Conservation (phyloP, 2,888 invertebrate genomes). For the Aleiodes testaceus region DNA sequence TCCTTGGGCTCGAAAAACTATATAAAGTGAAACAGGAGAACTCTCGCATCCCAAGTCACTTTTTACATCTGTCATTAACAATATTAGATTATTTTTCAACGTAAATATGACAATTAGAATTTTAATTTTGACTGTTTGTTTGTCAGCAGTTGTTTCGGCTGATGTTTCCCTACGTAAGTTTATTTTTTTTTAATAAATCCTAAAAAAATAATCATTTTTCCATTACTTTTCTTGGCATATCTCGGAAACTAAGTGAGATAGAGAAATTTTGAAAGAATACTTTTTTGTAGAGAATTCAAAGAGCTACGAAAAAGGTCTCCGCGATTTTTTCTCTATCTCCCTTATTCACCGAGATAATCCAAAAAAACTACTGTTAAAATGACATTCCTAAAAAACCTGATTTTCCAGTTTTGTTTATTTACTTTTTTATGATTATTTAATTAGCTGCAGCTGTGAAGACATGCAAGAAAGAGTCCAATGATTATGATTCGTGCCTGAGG, state of each 20-base stretch:
- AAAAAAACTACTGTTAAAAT: neutral
- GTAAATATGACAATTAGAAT: constrained; percentile 59
- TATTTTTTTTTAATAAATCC: neutral
- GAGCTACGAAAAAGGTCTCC: too few species aligned
- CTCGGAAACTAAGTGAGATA: too few species aligned
- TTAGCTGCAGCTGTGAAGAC: constrained; percentile 61
- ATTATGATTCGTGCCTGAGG: constrained; percentile 68
- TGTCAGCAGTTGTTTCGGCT: constrained; percentile 51
- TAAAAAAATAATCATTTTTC: neutral
- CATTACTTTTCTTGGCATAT: neutral
- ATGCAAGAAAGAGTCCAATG: constrained; percentile 62
- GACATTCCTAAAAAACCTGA: neutral
- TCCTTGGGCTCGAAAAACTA: constrained; percentile 70
- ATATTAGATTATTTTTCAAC: constrained; percentile 41
- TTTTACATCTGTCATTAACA: constrained; percentile 23
- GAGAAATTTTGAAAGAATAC: too few species aligned
- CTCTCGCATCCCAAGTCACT: constrained; percentile 59
- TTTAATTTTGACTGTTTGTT: constrained; percentile 49
- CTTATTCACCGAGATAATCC: neutral
- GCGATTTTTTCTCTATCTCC: neutral
- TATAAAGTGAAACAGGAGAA: constrained; percentile 68
- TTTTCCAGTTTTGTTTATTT: constrained; percentile 19
- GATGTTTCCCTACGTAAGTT: constrained; percentile 62
- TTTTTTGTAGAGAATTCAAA: too few species aligned
- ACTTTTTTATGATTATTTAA: constrained; percentile 32